Percentiles rank a stretch among this genome's conserved stretches.
phyloP scores from a whole-genome alignment of 2,888 invertebrate genomes.

The Hyposoter dolosus region DNA sequence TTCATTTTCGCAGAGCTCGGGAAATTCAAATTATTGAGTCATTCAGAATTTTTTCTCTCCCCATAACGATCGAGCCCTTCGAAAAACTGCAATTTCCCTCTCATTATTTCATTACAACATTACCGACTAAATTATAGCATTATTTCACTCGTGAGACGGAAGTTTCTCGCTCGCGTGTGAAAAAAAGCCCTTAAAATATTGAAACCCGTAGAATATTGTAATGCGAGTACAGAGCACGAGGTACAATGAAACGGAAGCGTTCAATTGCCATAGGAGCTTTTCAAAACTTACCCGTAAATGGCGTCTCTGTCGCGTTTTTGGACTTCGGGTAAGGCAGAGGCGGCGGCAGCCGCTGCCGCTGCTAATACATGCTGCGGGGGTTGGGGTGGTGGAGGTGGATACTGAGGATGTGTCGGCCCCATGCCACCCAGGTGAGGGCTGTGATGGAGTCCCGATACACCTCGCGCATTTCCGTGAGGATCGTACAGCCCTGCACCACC shows the following conservation, averaged over 20 bases:
- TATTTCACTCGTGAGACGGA: background rate
- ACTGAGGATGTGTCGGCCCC: conserved; percentile 88
- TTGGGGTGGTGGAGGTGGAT: conserved; percentile 90
- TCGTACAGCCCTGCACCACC: conserved; percentile 90
- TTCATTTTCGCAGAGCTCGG: background rate
- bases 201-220: background rate
- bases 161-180: background rate
- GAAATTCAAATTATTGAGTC: background rate
- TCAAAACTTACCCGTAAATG: conserved; percentile 96
- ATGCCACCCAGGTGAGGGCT: conserved; percentile 87
- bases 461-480: conserved; percentile 89
- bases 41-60: background rate
- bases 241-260: conserved; percentile 64
- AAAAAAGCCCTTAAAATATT: background rate
- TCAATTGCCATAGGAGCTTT: conserved; percentile 51
- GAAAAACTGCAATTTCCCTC: background rate
- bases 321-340: conserved; percentile 91
- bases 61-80: background rate
- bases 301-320: conserved; percentile 99
- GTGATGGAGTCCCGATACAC: conserved; percentile 87
- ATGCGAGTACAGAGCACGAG: background rate
- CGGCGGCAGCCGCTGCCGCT: conserved; percentile 87
- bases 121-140: background rate
- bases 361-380: conserved; percentile 92
- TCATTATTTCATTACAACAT: background rate